Evolutionary conservation across 2,113 vertebrate genomes (phyloP).

Genomic region (Periophthalmus modestus): DNA sequence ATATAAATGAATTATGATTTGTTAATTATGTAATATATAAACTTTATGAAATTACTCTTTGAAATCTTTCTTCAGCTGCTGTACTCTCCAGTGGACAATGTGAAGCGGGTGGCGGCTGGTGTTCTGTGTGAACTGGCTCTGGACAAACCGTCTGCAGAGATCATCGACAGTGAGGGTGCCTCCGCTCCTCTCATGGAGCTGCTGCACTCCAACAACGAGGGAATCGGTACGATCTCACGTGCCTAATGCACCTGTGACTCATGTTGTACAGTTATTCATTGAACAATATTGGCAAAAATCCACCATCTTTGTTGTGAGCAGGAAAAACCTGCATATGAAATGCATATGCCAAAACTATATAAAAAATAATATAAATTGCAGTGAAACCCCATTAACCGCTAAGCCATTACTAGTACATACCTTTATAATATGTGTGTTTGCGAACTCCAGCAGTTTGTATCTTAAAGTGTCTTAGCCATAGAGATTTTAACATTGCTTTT

Average conservation of each 20-base stretch:
- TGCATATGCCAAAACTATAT: too few relatives aligned
- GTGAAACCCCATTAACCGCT: too few relatives aligned
- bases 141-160: conserved; percentile 89
- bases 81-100: conserved; percentile 96
- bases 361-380: too few relatives aligned
- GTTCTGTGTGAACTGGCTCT: conserved; percentile 93
- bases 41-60: neutral
- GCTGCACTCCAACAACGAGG: conserved; percentile 95
- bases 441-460: too few relatives aligned
- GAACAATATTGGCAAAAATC: too few relatives aligned
- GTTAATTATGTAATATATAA: neutral
- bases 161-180: conserved; percentile 90
- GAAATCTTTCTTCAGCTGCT: conserved; percentile 79
- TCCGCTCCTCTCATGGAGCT: conserved; percentile 92
- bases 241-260: conserved; percentile 21
- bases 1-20: too few relatives aligned
- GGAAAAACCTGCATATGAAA: too few relatives aligned
- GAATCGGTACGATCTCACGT: conserved; percentile 84
- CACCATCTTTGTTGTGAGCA: too few relatives aligned
- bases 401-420: too few relatives aligned
- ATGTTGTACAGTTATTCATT: conserved; percentile 11
- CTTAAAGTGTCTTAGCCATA: too few relatives aligned
- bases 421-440: too few relatives aligned
- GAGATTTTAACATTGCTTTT: too few relatives aligned
- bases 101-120: conserved; percentile 93